Evolutionary conservation across 1,140 invertebrate species (phyloP).

Genomic region (Tenebrio molitor): DNA sequence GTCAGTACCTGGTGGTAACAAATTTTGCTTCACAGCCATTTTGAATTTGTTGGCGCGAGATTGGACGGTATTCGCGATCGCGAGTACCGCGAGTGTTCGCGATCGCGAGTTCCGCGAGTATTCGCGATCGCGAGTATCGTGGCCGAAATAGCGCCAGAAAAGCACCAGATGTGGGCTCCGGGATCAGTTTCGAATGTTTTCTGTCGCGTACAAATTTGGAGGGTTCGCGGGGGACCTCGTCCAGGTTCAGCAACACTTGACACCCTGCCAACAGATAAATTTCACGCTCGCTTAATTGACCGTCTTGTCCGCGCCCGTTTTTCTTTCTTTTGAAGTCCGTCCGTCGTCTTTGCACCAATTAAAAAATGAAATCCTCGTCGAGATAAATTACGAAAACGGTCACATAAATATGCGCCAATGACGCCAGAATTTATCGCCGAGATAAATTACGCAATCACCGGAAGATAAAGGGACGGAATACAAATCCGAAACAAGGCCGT

Average conservation of each 20-base stretch:
- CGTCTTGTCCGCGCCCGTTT: slow-evolving; percentile 2
- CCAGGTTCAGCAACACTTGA: slow-evolving; percentile 16
- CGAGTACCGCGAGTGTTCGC: too few species aligned
- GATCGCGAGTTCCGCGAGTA: too few species aligned
- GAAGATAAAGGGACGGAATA: background rate
- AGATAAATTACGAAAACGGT: background rate
- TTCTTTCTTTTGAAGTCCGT: slow-evolving; percentile 19
- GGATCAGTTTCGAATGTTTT: too few species aligned
- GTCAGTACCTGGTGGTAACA: too few species aligned
- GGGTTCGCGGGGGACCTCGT: too few species aligned
- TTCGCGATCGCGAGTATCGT: too few species aligned
- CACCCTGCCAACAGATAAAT: slow-evolving; percentile 7
- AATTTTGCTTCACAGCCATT: too few species aligned
- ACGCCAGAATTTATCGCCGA: slow-evolving; percentile 2
- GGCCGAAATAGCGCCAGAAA: too few species aligned
- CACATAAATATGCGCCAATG: slow-evolving; percentile 27
- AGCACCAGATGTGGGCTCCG: too few species aligned
- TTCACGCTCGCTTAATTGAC: slow-evolving; percentile 23
- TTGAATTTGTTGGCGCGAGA: too few species aligned
- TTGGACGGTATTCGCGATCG: too few species aligned
- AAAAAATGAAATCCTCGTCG: slow-evolving; percentile 24
- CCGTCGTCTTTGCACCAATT: slow-evolving; percentile 10
- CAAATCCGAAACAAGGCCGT: slow-evolving; percentile 6
- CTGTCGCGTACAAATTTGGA: too few species aligned
- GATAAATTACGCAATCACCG: slow-evolving; percentile 15